Conservation (phyloP, 2,797 vertebrate species). For the Myotis daubentonii region DNA sequence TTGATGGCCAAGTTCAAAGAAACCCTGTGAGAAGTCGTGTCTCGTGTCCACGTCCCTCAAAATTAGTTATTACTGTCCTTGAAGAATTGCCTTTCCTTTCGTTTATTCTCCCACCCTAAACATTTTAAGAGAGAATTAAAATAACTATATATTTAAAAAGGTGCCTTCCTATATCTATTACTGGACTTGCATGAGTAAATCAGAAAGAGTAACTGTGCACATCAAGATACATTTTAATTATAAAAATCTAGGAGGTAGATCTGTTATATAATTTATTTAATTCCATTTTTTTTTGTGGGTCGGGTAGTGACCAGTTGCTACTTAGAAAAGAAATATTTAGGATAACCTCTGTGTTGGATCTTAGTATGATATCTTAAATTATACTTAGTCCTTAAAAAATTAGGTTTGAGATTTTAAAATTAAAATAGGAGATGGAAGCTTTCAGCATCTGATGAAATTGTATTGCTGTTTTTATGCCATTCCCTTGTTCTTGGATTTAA, state of each 20-base stretch:
- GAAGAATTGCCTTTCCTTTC: not conserved
- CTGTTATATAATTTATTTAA: not conserved
- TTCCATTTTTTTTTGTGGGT: not conserved
- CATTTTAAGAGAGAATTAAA: not conserved
- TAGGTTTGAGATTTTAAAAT: not conserved
- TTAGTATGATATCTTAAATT: not conserved
- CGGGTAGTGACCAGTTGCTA: not conserved
- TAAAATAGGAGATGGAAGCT: not conserved
- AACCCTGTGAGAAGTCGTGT: not conserved
- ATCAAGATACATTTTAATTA: not conserved
- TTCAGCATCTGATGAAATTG: not conserved
- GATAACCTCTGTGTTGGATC: not conserved
- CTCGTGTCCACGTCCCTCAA: not conserved
- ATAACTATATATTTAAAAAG: not conserved
- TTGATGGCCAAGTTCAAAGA: not conserved
- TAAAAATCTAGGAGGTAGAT: not conserved
- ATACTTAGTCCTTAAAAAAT: not conserved
- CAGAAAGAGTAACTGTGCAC: not conserved
- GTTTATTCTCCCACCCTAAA: not conserved
- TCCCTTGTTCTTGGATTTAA: not conserved
- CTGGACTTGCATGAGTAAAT: not conserved
- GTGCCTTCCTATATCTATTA: not conserved
- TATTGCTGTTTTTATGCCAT: not conserved
- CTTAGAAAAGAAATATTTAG: not conserved
- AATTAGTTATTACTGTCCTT: not conserved